These are phyloP conservation scores for Melinopterus prodromus DNA, from an alignment of 2,888 invertebrate species.

Conservation along the genomic window DNA sequence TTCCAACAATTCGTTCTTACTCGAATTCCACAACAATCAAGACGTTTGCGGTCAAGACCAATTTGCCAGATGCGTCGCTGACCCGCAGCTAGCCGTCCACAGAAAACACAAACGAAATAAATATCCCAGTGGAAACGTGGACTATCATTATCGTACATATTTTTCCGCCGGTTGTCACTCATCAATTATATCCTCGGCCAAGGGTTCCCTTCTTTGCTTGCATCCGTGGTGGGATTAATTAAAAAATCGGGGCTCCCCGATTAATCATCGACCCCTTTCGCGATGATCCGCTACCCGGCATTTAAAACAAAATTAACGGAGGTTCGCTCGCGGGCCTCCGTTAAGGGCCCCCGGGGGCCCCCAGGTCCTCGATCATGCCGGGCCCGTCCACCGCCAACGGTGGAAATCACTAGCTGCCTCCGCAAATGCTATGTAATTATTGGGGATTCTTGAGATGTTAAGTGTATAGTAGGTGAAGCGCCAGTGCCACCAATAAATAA, in stretches of 20 bases:
- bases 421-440: conserved; percentile 59
- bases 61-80: no score
- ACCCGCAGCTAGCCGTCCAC: no score
- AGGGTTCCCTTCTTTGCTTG: not conserved
- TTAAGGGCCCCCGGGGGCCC: conserved; percentile 35
- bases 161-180: conserved; percentile 14
- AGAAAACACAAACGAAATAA: not conserved
- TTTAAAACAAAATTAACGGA: conserved; percentile 51
- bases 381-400: conserved; percentile 48
- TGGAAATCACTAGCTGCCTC: conserved; percentile 39
- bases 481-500: conserved; percentile 59
- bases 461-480: conserved; percentile 55
- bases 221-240: conserved; percentile 30
- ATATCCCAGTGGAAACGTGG: not conserved
- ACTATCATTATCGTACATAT: conserved; percentile 20
- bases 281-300: conserved; percentile 42
- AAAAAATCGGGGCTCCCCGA: conserved; percentile 34
- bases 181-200: conserved; percentile 11
- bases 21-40: no score
- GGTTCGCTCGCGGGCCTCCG: conserved; percentile 40
- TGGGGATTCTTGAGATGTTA: conserved; percentile 58
- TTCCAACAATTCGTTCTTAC: no score
- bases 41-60: no score
- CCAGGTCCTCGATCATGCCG: conserved; percentile 46
- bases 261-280: conserved; percentile 37